Evolutionary conservation across 2,797 vertebrate species (phyloP).

Genomic region (Limnodromus scolopaceus): DNA sequence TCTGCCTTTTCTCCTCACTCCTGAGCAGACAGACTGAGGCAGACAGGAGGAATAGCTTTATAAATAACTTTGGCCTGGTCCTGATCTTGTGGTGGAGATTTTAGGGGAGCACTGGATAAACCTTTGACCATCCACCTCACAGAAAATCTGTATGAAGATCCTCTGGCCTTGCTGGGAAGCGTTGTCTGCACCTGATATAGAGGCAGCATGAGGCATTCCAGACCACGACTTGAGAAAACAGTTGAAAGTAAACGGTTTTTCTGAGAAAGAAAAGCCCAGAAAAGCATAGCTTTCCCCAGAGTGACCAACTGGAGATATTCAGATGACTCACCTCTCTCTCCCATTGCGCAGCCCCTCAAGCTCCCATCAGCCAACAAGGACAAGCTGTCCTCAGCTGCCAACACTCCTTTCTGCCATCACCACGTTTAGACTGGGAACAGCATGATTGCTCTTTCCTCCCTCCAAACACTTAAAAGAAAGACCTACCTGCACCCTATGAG

Average conservation of each 20-base stretch:
- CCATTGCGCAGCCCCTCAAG: not conserved
- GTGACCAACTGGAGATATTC: not conserved
- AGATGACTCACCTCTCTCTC: not conserved
- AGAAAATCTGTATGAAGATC: not conserved
- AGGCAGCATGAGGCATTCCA: rapidly evolving
- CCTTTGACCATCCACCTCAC: not conserved
- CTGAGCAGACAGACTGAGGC: rapidly evolving
- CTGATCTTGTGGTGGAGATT: not conserved
- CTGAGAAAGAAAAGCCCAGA: not conserved
- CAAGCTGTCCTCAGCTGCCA: not conserved
- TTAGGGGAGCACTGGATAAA: not conserved
- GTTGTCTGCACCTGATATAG: not conserved
- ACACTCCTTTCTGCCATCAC: not conserved
- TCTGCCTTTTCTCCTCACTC: not conserved
- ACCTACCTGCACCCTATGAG: not conserved
- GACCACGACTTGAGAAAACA: rapidly evolving
- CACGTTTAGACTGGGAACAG: not conserved
- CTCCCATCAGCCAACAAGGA: not conserved
- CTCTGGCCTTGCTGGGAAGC: not conserved
- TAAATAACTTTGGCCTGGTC: not conserved
- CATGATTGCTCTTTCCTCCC: not conserved
- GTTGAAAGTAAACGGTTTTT: not conserved
- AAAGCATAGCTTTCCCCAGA: not conserved
- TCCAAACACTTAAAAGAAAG: not conserved
- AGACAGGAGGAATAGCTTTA: not conserved